Base-by-base conservation (phyloP, 1,140 invertebrate genomes). In the Panulirus ornatus region DNA sequence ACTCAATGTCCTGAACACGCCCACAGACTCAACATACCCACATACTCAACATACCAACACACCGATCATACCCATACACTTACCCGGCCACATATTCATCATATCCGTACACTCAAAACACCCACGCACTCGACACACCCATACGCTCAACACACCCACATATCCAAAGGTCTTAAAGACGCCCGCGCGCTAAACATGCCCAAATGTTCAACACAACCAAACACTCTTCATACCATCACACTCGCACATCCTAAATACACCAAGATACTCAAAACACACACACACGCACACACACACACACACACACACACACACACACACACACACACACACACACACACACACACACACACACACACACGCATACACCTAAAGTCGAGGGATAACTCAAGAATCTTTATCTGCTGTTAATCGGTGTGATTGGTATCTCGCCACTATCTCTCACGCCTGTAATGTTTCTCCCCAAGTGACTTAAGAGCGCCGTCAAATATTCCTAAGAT, bases 281-380 rank as follows among this genome's bases (percentile, higher is more conserved):
- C 54, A 58, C 54, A 58, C 54, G 22, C 54, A 58, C 54, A 58
- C 54, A 58, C 54, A 58, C 54, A 58, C 54, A 58, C 54, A 58
- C 54, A 58, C 54, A 58, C 54, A 58, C 54, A 58, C 54, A 58
- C 54, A 22, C 54, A 22, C 54, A 22, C 54, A 22, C 19, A 22
- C 54, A 19, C 14, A 5, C 44, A 14, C 14, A 6, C 5, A 47
- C 44, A 58, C 54, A 22, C 54, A 11, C 54, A 58, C 54, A 58
- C 54, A 3, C 54, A 11, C 54, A 22, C 11, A 22, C 54, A 22
- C 19, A 22, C 54, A 19, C 14, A 5, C 44, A 14, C 14, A 6
- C 5, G 14, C 44, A 58, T 19, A 22, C 54, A 11, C 54, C 14
- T 19, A 58, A 11, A 3, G 14, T 19, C 54, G n/a, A 22, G 11